A percentile compares a stretch with the other conserved stretches of the same genome.
Evolutionary conservation across 2,797 vertebrate genomes (phyloP).

Genomic region (Pogoniulus pusillus): DNA sequence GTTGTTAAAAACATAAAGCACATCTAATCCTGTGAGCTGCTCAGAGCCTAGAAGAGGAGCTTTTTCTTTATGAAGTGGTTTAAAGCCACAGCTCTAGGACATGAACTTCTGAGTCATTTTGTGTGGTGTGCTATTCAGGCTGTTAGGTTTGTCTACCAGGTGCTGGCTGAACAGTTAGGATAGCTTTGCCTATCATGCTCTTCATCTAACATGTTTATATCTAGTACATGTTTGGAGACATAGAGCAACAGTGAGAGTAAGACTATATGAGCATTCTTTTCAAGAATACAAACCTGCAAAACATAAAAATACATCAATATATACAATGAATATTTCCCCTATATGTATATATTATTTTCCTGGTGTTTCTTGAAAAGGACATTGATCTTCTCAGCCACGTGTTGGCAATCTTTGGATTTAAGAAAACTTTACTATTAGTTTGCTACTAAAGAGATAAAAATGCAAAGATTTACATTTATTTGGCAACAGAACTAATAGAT

Average conservation of each 20-base stretch:
- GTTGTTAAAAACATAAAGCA: constrained; percentile 65
- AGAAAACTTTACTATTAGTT: neutral
- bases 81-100: constrained; percentile 5
- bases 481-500: neutral
- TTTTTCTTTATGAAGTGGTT: constrained; percentile 29
- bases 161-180: neutral
- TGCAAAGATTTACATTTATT: neutral
- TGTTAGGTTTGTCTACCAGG: neutral
- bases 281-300: neutral
- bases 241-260: neutral
- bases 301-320: neutral
- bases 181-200: neutral
- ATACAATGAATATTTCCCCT: neutral
- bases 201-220: neutral
- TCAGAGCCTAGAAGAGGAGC: constrained; percentile 24
- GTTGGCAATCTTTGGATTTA: neutral
- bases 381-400: neutral
- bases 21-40: constrained; percentile 53
- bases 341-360: neutral
- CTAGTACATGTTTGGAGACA: neutral
- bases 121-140: neutral
- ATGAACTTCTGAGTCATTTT: neutral
- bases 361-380: neutral
- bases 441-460: neutral
- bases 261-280: neutral